These are phyloP conservation scores for Halictus rubicundus DNA, from an alignment of 1,140 invertebrate genomes.

Conservation along the genomic window DNA sequence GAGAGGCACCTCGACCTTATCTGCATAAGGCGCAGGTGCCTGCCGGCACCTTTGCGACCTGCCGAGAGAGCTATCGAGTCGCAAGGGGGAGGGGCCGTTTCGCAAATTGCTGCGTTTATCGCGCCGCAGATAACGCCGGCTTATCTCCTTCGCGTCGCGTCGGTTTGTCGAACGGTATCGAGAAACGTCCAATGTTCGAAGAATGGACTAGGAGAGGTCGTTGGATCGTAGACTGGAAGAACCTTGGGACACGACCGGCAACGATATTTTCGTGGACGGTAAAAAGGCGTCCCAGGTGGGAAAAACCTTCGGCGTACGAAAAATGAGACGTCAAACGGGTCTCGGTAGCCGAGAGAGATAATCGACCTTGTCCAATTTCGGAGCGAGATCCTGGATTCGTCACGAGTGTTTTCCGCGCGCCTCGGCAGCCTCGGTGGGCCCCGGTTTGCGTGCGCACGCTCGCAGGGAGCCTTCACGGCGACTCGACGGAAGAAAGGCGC, in stretches of 20 bases:
- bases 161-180: not conserved
- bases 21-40: conserved; percentile 73
- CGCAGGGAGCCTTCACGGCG: conserved; percentile 9
- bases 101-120: conserved; percentile 42
- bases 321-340: conserved; percentile 61
- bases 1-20: conserved; percentile 67
- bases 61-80: conserved; percentile 55
- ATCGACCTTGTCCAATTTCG: conserved; percentile 66
- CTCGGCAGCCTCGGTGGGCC: not conserved
- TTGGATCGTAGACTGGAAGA: too few species aligned
- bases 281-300: not conserved
- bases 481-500: conserved; percentile 23
- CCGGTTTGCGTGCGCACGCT: not conserved
- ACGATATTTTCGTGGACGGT: not conserved
- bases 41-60: conserved; percentile 67
- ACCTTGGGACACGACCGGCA: not conserved
- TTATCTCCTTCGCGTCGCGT: not conserved
- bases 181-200: not conserved
- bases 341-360: conserved; percentile 43
- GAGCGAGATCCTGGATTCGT: conserved; percentile 60
- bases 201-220: too few species aligned
- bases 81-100: conserved; percentile 29
- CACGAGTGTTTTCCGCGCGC: conserved; percentile 59
- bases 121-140: not conserved
- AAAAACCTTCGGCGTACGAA: not conserved